Percentiles rank a stretch among this genome's conserved stretches.
Conservation (phyloP, 2,888 invertebrate species). For the Watsonalla binaria region DNA sequence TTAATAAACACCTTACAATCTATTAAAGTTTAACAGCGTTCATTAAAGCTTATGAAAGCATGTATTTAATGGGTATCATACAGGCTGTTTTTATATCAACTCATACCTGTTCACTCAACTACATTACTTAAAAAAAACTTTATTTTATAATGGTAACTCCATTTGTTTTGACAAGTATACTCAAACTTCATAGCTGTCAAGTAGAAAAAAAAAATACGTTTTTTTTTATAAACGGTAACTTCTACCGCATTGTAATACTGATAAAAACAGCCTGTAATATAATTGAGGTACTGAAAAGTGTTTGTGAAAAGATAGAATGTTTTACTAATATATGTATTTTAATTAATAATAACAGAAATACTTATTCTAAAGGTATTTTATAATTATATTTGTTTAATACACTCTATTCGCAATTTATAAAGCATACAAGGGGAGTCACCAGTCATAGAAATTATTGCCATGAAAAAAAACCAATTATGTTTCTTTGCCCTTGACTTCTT, state of each 20-base stretch:
- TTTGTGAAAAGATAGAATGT: neutral
- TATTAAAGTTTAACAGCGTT: neutral
- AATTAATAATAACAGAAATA: neutral
- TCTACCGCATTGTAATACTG: neutral
- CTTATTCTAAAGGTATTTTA: neutral
- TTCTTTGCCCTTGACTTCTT: too few relatives aligned
- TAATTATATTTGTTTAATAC: neutral
- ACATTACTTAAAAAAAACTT: too few relatives aligned
- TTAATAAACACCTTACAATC: neutral
- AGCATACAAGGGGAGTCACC: too few relatives aligned
- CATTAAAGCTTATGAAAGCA: neutral
- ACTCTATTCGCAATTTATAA: too few relatives aligned
- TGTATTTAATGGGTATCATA: neutral
- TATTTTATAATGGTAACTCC: too few relatives aligned
- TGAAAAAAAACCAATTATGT: too few relatives aligned
- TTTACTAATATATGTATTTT: neutral
- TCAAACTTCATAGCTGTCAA: too few relatives aligned
- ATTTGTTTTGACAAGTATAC: too few relatives aligned
- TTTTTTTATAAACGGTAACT: too few relatives aligned
- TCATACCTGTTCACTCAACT: too few relatives aligned
- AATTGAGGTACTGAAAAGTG: neutral
- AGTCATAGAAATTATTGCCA: too few relatives aligned
- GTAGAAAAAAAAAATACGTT: too few relatives aligned
- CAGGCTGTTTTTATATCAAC: neutral
- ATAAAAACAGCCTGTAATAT: neutral